Conservation (phyloP, 2,113 vertebrate species). For the Oncorhynchus keta region DNA sequence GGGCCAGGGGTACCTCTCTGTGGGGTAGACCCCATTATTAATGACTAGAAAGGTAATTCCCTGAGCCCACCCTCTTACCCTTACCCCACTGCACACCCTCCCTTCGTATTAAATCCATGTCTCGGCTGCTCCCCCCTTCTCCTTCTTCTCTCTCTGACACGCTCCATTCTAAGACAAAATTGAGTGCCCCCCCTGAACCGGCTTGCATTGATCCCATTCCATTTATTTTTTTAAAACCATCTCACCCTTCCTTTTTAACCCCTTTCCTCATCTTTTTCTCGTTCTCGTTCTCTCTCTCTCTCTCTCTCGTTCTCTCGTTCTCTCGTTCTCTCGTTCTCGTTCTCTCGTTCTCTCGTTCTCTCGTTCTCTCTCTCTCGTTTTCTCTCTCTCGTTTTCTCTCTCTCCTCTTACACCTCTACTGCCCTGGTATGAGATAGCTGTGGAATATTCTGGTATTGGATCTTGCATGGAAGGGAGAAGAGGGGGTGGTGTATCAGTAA, state of each 20-base stretch:
- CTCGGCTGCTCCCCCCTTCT: conserved; percentile 13
- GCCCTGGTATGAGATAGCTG: conserved; percentile 1
- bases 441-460: conserved; percentile 27
- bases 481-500: too few relatives aligned
- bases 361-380: too few relatives aligned
- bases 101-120: conserved; percentile 49
- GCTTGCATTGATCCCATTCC: not conserved
- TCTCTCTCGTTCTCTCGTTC: not conserved
- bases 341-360: not conserved
- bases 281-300: not conserved
- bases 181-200: conserved; percentile 41
- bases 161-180: conserved; percentile 64
- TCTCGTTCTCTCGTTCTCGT: too few relatives aligned
- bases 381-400: too few relatives aligned
- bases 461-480: not conserved
- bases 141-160: not conserved
- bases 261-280: too few relatives aligned
- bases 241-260: conserved; percentile 35
- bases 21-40: conserved; percentile 29
- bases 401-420: not conserved
- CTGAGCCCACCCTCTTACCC: conserved; percentile 55
- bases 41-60: conserved; percentile 62
- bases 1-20: conserved; percentile 19
- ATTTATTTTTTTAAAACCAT: not conserved
- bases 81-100: not conserved